Percentiles rank a stretch among this genome's conserved stretches.
These are phyloP conservation scores for Wasmannia auropunctata DNA, from an alignment of 1,140 invertebrate species.

Conservation along the genomic window DNA sequence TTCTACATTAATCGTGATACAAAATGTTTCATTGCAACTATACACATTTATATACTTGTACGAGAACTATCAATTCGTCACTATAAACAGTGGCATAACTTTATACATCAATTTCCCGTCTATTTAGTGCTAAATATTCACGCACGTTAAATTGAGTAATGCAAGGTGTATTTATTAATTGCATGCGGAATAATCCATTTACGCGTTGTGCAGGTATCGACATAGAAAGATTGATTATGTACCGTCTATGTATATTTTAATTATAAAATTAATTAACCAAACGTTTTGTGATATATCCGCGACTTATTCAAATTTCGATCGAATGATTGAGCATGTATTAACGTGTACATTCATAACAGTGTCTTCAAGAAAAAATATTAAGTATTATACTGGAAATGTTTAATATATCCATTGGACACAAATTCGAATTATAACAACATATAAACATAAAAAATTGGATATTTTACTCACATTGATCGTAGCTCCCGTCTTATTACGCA, in stretches of 20 bases:
- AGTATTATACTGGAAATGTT: background rate
- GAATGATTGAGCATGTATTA: background rate
- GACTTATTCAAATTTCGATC: background rate
- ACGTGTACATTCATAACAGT: background rate
- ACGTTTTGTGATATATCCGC: background rate
- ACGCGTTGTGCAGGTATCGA: background rate
- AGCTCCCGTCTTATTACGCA: background rate
- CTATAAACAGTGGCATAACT: background rate
- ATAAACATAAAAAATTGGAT: background rate
- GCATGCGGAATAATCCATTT: background rate
- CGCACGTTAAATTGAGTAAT: background rate
- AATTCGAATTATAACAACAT: background rate
- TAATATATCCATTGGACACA: background rate
- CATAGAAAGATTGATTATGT: constrained; percentile 17
- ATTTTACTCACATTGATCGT: background rate
- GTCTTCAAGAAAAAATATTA: background rate
- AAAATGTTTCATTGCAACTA: background rate
- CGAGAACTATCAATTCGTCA: background rate
- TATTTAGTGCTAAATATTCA: background rate
- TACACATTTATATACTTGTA: background rate
- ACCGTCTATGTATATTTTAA: background rate
- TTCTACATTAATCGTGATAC: background rate
- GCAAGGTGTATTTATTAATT: constrained; percentile 1
- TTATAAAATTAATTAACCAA: constrained; percentile 17
- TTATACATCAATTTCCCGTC: background rate